Evolutionary conservation across 2,113 vertebrate species (phyloP).

Genomic region (Craseonycteris thonglongyai): DNA sequence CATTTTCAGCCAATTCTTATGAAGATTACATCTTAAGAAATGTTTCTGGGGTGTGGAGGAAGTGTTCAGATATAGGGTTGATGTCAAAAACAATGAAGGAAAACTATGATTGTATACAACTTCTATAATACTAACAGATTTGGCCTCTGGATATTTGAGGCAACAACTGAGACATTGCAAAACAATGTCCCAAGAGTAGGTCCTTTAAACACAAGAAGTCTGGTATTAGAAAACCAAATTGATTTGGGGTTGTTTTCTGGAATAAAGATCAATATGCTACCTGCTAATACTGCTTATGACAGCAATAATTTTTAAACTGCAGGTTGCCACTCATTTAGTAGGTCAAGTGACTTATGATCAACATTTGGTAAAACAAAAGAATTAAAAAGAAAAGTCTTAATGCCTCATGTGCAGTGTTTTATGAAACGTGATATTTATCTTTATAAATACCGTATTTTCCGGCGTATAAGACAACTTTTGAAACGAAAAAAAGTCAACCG

Average conservation of each 20-base stretch:
- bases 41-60: not conserved
- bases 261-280: not conserved
- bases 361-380: not conserved
- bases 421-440: not conserved
- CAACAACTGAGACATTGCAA: not conserved
- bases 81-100: not conserved
- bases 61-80: not conserved
- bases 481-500: too few species aligned
- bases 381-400: not conserved
- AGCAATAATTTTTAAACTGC: not conserved
- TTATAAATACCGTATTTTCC: too few species aligned
- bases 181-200: not conserved
- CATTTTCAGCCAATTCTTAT: not conserved
- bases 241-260: not conserved
- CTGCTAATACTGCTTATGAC: not conserved
- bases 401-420: not conserved
- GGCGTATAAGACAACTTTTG: too few species aligned
- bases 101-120: not conserved
- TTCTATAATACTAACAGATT: not conserved
- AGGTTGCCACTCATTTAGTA: not conserved
- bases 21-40: not conserved
- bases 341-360: not conserved
- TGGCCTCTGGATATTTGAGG: not conserved
- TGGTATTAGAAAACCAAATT: not conserved
- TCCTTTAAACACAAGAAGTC: not conserved